phyloP scores from a whole-genome alignment of 2,888 invertebrate species.

The Rotaria magnacalcarata region DNA sequence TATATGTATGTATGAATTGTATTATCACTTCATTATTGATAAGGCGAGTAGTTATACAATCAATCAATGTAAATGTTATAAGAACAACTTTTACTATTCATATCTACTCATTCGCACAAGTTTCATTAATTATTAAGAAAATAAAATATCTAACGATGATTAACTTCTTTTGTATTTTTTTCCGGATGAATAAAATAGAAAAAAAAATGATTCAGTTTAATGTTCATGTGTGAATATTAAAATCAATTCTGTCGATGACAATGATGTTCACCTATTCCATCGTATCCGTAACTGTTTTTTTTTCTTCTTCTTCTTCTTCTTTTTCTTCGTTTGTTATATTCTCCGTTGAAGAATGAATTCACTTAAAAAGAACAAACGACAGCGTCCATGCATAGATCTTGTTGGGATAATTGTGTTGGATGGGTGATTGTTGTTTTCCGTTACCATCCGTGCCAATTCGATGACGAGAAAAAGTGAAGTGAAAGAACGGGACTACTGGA shows the following conservation, averaged over 20 bases:
- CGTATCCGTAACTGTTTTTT: background rate
- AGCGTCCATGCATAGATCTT: background rate
- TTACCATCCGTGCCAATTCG: slow-evolving; percentile 1
- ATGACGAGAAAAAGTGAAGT: background rate
- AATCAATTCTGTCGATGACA: background rate
- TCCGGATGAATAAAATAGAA: background rate
- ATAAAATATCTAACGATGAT: background rate
- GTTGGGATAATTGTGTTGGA: slow-evolving; percentile 1
- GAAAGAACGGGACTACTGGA: background rate
- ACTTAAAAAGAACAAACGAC: background rate
- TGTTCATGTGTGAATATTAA: background rate
- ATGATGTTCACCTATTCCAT: background rate
- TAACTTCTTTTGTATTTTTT: background rate
- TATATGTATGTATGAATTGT: background rate
- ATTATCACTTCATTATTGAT: background rate
- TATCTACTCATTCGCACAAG: background rate
- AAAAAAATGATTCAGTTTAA: background rate
- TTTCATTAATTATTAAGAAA: background rate
- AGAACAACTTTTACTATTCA: background rate
- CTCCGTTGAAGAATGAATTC: background rate
- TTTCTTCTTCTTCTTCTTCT: background rate
- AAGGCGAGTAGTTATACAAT: background rate
- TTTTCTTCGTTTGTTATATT: background rate
- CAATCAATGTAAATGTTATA: background rate
- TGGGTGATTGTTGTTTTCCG: slow-evolving; percentile 12